Conservation (phyloP, 1,140 invertebrate genomes). For the Caenorhabditis remanei region DNA sequence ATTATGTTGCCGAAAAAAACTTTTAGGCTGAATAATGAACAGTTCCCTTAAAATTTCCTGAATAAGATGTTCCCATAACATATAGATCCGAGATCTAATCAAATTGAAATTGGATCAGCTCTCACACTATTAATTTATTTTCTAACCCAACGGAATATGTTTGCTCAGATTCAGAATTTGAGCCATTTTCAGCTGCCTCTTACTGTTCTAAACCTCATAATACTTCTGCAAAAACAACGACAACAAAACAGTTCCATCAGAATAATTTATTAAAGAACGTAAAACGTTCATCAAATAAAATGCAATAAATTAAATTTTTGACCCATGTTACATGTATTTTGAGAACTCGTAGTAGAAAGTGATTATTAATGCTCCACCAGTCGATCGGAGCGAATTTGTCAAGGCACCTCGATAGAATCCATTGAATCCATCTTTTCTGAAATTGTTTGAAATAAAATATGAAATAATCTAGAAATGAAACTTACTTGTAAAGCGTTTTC, state of each 20-base stretch:
- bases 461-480: neutral
- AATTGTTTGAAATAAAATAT: slow-evolving; percentile 32
- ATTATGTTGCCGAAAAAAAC: too few relatives aligned
- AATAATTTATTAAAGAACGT: slow-evolving; percentile 28
- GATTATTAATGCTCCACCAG: slow-evolving; percentile 71
- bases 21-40: too few relatives aligned
- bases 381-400: slow-evolving; percentile 73
- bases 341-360: slow-evolving; percentile 74
- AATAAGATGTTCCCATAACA: too few relatives aligned
- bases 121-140: too few relatives aligned
- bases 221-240: neutral
- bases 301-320: neutral
- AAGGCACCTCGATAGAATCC: slow-evolving; percentile 71
- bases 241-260: neutral
- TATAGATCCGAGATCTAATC: too few relatives aligned
- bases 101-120: too few relatives aligned
- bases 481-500: slow-evolving; percentile 63
- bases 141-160: too few relatives aligned
- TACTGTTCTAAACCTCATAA: neutral
- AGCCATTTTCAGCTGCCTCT: too few relatives aligned
- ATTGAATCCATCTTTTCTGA: slow-evolving; percentile 68
- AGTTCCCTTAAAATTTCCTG: too few relatives aligned
- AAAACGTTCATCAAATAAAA: neutral
- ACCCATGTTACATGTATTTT: slow-evolving; percentile 69
- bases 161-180: too few relatives aligned